Conservation (phyloP, 2,888 invertebrate species). For the Azorinus chamasolen region DNA sequence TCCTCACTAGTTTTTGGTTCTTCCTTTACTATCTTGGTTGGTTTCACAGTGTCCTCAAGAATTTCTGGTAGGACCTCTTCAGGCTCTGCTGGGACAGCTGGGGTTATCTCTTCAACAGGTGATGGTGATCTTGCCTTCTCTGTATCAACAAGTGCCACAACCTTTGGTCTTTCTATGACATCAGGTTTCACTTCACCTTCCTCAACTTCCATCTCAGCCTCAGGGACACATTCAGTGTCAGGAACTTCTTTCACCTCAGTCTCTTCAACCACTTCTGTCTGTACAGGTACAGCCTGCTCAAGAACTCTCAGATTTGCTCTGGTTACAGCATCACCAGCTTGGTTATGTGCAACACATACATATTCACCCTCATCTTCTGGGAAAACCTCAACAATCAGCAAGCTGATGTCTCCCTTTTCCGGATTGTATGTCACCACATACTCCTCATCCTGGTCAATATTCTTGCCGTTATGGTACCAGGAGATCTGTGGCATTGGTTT, state of each 20-base stretch:
- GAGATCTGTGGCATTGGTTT: slow-evolving; percentile 83
- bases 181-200: slow-evolving; percentile 57
- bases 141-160: slow-evolving; percentile 58
- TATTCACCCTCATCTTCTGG: slow-evolving; percentile 86
- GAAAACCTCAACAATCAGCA: slow-evolving; percentile 86
- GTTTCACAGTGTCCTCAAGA: slow-evolving; percentile 46
- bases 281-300: slow-evolving; percentile 68
- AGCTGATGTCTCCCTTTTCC: slow-evolving; percentile 82
- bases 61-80: slow-evolving; percentile 89
- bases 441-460: slow-evolving; percentile 85
- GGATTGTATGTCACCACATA: slow-evolving; percentile 85
- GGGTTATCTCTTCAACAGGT: slow-evolving; percentile 43
- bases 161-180: slow-evolving; percentile 69
- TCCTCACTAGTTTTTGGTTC: slow-evolving; percentile 19
- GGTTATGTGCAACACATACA: slow-evolving; percentile 93
- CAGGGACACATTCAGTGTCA: slow-evolving; percentile 14
- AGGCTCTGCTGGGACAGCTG: slow-evolving; percentile 28
- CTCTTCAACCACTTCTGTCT: slow-evolving; percentile 88
- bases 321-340: slow-evolving; percentile 96
- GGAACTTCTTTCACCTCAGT: slow-evolving; percentile 33
- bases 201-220: slow-evolving; percentile 36
- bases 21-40: slow-evolving; percentile 39
- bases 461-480: slow-evolving; percentile 86
- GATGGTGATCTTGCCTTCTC: slow-evolving; percentile 59
- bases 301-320: slow-evolving; percentile 83